phyloP scores from a whole-genome alignment of 2,888 invertebrate genomes.

The Oscheius sp. region DNA sequence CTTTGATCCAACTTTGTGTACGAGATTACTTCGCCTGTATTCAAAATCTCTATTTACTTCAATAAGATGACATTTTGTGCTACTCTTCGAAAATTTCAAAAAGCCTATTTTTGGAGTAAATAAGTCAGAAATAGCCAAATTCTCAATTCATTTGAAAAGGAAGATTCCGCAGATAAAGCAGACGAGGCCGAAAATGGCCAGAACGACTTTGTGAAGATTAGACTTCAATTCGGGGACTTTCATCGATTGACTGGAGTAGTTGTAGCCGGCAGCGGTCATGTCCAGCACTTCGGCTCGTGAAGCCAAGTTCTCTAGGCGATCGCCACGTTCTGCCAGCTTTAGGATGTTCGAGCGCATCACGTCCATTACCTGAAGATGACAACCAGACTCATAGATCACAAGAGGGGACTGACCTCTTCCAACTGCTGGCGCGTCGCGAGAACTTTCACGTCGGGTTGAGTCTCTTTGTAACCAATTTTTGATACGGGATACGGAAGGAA shows the following conservation, averaged over 20 bases:
- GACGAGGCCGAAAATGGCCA: background rate
- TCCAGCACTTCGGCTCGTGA: background rate
- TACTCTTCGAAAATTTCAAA: too few species aligned
- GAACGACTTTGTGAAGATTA: background rate
- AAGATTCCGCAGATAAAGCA: background rate
- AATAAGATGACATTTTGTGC: too few species aligned
- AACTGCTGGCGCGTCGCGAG: background rate
- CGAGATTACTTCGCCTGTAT: too few species aligned
- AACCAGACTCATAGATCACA: background rate
- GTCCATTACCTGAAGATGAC: background rate
- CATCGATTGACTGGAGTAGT: background rate
- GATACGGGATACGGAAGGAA: background rate
- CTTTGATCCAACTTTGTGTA: too few species aligned
- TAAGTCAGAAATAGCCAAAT: too few species aligned
- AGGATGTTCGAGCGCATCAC: background rate
- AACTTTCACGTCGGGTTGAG: background rate
- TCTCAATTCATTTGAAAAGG: too few species aligned
- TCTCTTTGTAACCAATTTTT: background rate
- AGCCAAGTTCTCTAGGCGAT: background rate
- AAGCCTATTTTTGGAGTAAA: too few species aligned
- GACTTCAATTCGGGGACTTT: too few species aligned
- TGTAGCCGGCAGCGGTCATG: background rate
- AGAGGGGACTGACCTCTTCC: background rate
- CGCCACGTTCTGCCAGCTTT: background rate
- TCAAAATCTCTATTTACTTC: too few species aligned